phyloP scores from a whole-genome alignment of 2,113 vertebrate genomes.

The Platycercus adscitus region DNA sequence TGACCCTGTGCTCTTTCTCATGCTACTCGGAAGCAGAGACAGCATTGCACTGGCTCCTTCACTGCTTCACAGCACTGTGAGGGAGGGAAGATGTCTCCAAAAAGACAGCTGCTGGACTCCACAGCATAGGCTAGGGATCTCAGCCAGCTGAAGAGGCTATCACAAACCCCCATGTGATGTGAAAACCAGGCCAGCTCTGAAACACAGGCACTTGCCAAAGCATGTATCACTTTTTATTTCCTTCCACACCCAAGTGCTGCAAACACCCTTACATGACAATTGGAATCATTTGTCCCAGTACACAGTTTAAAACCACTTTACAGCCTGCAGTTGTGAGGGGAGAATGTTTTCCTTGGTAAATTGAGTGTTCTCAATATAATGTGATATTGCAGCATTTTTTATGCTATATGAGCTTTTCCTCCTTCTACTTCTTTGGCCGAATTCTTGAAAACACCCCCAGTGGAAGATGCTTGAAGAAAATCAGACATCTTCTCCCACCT shows the following conservation, averaged over 20 bases:
- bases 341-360: background rate
- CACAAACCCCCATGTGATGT: rapidly evolving
- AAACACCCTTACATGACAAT: no score
- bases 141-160: background rate
- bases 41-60: rapidly evolving
- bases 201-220: background rate
- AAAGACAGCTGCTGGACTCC: background rate
- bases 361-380: background rate
- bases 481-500: background rate
- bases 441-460: background rate
- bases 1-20: background rate
- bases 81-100: background rate
- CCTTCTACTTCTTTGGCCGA: background rate
- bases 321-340: background rate
- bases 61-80: background rate
- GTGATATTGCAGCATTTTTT: background rate
- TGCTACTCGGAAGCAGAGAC: background rate
- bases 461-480: background rate
- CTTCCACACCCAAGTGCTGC: background rate
- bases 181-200: background rate
- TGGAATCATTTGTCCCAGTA: background rate
- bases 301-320: background rate
- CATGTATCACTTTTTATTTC: background rate
- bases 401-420: background rate
- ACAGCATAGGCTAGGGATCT: rapidly evolving